Base-by-base conservation (phyloP, 2,888 invertebrate species). In the Xylocampa areola region DNA sequence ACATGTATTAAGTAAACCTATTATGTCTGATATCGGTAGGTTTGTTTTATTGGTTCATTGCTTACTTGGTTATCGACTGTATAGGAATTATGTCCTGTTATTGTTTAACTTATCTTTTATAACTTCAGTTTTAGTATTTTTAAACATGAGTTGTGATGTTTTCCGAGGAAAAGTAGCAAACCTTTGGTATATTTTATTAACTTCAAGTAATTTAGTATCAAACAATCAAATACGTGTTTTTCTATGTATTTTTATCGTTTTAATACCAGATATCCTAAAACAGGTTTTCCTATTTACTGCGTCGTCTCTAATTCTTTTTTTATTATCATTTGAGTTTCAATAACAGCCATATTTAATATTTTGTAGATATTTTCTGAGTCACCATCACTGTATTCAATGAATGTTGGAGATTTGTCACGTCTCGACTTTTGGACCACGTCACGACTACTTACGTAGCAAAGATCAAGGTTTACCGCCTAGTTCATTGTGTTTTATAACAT, bases 371-470 rank as follows among this genome's bases (percentile, higher is more conserved):
- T 16, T 43, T 44, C 36, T 27, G 7, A 27, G 40, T 72, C 40
- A 51, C 17, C 19, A 30, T 41, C 13, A 17, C 32, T 27, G 21
- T 40, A 32, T 32, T 54, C 27, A 58, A 57, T 62, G 45, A 50
- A 67, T 66, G 59, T 14, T 36, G 51, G 41, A 68, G 76, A 79
- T 78, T 82, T 78, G 79, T 75, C 82, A 81, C 80, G 81, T 68
- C 45, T 47, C 6, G 39, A 53, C 48, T 49, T 55, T 52, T 48
- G 8, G 32, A 30, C 40, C 47, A 61, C 72, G 73, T 74, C 71
- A 75, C 52, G 50, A 10, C 11, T 43, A 37, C 16, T 11, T 39
- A 67, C 58, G 65, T 59, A 41, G 60, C 33, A 68, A 75, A 79
- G 77, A 79, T 79, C 80, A 80, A 80, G 81, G 78, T 69, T 53